Evolutionary conservation across 1,140 invertebrate species (phyloP), one percentile per base, ranked within the genome.

Genomic region (Drosophila takahashii): DNA sequence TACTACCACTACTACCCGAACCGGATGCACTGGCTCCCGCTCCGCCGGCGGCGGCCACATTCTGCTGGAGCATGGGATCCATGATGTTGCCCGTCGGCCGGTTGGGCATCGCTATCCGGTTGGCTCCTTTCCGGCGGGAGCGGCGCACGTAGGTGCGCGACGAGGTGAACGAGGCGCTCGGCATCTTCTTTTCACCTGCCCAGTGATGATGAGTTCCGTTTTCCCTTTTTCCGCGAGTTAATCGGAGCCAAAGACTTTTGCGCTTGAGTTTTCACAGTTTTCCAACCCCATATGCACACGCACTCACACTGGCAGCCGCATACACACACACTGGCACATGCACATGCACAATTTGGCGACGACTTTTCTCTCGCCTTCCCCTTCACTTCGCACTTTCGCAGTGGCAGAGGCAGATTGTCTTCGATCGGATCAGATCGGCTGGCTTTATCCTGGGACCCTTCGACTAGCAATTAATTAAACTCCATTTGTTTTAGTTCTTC

Each of bases 121-220:
- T 96, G 91, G 95, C 95, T 92, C 95, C 96, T 96, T 97, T 97
- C 94, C 96, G 95, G 91, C 96, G 94, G 85, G 96, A 97, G 64
- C 89, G 90, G 51, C 96, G 95, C 85, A 96, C 95, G 94, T 96
- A 97, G 93, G 96, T 96, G 93, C 96, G 95, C 92, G 96, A 96
- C 92, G 96, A 96, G 90, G 96, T 96, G 93, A 97, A 97, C 92
- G 96, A 97, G 93, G 96, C 96, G 94, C 96, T 97, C 94, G 96
- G 96, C 96, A 97, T 97, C 94, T 95, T 96, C 60, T 47, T 61
- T 10, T 44, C 47, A 44, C 47, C 61, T 67, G 27, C n/a, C 27
- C 29, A 29, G 18, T 18, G 34, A 51, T 15, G 15, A 34, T 18
- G 44, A 51, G 70, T 45, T 80, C 3, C 22, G 22, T 22, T 3